Conservation (phyloP, 2,888 invertebrate genomes). For the Heliconius ethilla region DNA sequence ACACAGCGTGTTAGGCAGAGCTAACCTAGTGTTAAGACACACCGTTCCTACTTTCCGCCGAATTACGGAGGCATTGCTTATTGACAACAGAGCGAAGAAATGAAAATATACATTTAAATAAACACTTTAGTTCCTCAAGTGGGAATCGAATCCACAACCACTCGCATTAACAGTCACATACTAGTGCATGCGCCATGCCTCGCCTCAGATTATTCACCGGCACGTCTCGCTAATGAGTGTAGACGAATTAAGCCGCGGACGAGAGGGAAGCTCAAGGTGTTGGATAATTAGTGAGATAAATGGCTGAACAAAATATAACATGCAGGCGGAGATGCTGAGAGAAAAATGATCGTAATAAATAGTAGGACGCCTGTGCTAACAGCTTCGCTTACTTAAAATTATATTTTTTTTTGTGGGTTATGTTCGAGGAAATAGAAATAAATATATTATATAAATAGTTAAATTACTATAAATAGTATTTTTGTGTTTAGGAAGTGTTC, state of each 20-base stretch:
- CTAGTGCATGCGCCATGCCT: too few species aligned
- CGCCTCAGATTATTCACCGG: slow-evolving; percentile 18
- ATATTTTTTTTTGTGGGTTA: not conserved
- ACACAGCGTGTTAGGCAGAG: not conserved
- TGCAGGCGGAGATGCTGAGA: not conserved
- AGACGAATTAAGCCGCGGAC: slow-evolving; percentile 15
- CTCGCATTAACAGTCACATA: too few species aligned
- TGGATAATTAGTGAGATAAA: slow-evolving; percentile 33
- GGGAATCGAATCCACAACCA: too few species aligned
- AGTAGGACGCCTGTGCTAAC: not conserved
- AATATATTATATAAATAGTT: not conserved
- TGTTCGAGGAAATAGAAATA: not conserved
- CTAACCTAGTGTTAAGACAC: too few species aligned
- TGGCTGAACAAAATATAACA: slow-evolving; percentile 19
- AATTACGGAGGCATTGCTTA: too few species aligned
- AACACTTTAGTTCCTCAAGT: too few species aligned
- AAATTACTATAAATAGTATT: not conserved
- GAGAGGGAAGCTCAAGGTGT: slow-evolving; percentile 17
- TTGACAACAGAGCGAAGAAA: too few species aligned
- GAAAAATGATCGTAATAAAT: slow-evolving; percentile 9
- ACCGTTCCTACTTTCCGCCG: too few species aligned
- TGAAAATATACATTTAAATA: too few species aligned
- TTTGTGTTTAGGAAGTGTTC: not conserved
- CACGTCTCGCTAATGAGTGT: slow-evolving; percentile 15
- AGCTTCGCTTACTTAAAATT: not conserved